Percentiles rank a stretch among this genome's conserved stretches.
These are phyloP conservation scores for Neodiprion fabricii DNA, from an alignment of 1,140 invertebrate species.

Conservation along the genomic window DNA sequence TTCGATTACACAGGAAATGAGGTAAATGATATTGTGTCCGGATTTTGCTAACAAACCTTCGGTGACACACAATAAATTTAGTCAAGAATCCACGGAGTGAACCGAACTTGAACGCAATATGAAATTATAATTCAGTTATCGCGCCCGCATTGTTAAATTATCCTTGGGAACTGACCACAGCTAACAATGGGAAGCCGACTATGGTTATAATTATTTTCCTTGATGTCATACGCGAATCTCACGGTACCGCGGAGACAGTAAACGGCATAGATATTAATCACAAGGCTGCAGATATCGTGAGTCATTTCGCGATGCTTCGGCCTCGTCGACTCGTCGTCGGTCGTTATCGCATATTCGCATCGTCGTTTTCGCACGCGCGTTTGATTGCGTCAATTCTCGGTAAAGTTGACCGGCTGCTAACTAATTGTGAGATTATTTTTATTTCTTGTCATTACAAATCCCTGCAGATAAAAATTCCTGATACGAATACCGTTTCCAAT, in stretches of 20 bases:
- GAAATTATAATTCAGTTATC: no score
- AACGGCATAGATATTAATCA: background rate
- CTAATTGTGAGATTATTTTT: background rate
- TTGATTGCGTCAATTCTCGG: background rate
- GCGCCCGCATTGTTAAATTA: background rate
- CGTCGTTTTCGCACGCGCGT: background rate
- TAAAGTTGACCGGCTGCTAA: background rate
- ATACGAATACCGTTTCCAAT: no score
- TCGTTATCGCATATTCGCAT: slow-evolving; percentile 1
- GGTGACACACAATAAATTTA: no score
- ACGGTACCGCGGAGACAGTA: background rate
- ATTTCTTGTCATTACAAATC: no score
- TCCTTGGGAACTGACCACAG: background rate
- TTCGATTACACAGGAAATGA: no score
- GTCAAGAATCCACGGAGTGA: no score
- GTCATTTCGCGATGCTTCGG: background rate
- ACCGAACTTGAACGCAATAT: no score
- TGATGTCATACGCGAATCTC: slow-evolving; percentile 2
- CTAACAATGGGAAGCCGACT: background rate
- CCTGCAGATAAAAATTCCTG: no score
- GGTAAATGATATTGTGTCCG: no score
- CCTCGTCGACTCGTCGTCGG: background rate
- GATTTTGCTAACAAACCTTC: no score
- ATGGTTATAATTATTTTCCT: background rate
- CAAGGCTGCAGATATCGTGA: background rate